phyloP scores from a whole-genome alignment of 92 coral and sea anemone genomes.

The Nematostella vectensis region DNA sequence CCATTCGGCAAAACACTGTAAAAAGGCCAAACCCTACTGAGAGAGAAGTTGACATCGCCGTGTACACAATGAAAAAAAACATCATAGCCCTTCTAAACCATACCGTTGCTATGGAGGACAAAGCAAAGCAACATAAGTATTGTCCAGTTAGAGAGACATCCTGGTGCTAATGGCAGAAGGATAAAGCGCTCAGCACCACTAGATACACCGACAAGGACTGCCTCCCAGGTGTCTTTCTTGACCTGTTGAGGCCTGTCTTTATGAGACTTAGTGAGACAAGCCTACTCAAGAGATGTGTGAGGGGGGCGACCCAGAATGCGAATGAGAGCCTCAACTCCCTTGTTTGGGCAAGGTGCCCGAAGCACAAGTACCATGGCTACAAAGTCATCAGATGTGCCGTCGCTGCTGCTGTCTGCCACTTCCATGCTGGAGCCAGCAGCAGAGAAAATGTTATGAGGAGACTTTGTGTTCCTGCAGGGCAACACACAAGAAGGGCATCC shows the following conservation, averaged over 20 bases:
- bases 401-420: conserved; percentile 40
- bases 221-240: conserved; percentile 22
- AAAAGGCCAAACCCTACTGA: too few relatives aligned
- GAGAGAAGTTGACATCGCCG: too few relatives aligned
- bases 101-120: conserved; percentile 16
- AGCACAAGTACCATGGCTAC: conserved; percentile 30
- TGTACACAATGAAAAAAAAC: too few relatives aligned
- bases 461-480: conserved; percentile 38
- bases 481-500: conserved; percentile 18
- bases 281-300: too few relatives aligned
- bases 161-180: conserved; percentile 42
- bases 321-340: too few relatives aligned
- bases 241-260: too few relatives aligned
- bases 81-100: conserved; percentile 36
- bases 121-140: conserved; percentile 18
- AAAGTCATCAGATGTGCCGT: conserved; percentile 36
- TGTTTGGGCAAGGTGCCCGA: too few relatives aligned
- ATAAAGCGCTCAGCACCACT: conserved; percentile 14
- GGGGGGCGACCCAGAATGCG: too few relatives aligned
- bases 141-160: conserved; percentile 32
- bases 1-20: too few relatives aligned
- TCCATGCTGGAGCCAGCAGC: conserved; percentile 46
- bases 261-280: too few relatives aligned
- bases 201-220: conserved; percentile 24
- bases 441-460: conserved; percentile 29